Evolutionary conservation across 2,888 invertebrate species (phyloP).

Genomic region (Limenitis camilla): DNA sequence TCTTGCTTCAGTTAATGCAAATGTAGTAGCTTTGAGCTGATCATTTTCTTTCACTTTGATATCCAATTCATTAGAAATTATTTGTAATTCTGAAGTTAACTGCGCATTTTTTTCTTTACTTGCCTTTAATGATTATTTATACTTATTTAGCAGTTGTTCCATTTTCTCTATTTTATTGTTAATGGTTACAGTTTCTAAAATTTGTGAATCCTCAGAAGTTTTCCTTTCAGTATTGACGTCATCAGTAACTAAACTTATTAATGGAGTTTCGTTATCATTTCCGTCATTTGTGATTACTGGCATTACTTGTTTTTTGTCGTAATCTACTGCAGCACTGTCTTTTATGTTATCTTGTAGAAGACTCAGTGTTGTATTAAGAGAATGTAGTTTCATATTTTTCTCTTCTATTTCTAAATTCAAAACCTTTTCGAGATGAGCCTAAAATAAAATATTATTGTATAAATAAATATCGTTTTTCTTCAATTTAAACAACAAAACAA

Average conservation of each 20-base stretch:
- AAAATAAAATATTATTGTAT: no score
- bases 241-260: constrained; percentile 45
- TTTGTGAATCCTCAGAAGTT: constrained; percentile 32
- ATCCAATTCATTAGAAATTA: constrained; percentile 59
- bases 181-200: constrained; percentile 39
- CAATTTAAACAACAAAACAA: no score
- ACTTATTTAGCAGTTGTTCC: constrained; percentile 61
- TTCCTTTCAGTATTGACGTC: constrained; percentile 34
- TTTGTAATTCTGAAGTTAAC: constrained; percentile 56
- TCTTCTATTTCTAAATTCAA: constrained; percentile 91
- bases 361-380: constrained; percentile 86
- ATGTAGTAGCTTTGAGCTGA: constrained; percentile 44
- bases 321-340: constrained; percentile 21
- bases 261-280: constrained; percentile 38
- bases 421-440: constrained; percentile 83
- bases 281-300: constrained; percentile 26
- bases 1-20: constrained; percentile 43
- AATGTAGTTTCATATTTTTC: constrained; percentile 87
- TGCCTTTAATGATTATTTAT: constrained; percentile 63
- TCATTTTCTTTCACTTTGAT: constrained; percentile 64
- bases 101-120: constrained; percentile 65
- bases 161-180: constrained; percentile 65
- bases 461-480: not conserved
- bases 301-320: no score
- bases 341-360: constrained; percentile 54